Evolutionary conservation across 2,113 vertebrate genomes (phyloP).

Genomic region (Carettochelys insculpta): DNA sequence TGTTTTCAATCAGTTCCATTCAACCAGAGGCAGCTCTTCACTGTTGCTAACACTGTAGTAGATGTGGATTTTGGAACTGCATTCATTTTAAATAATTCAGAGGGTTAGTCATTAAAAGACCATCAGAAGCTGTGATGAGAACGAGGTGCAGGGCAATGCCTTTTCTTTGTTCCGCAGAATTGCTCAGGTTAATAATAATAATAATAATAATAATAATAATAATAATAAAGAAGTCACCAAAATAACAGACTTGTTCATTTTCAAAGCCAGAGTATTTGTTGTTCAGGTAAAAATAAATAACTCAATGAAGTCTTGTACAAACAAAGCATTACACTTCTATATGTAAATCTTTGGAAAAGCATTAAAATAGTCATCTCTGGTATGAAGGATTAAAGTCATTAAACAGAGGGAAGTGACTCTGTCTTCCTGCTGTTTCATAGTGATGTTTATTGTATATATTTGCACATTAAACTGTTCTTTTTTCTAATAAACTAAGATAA

Average conservation of each 20-base stretch:
- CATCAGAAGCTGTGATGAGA: slow-evolving; percentile 57
- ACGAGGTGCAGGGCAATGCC: slow-evolving; percentile 46
- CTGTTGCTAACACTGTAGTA: not conserved
- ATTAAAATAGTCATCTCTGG: slow-evolving; percentile 68
- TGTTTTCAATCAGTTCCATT: not conserved
- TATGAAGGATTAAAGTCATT: not conserved
- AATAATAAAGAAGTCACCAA: slow-evolving; percentile 54
- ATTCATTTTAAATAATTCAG: not conserved
- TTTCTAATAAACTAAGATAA: slow-evolving; percentile 75
- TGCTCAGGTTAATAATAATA: slow-evolving; percentile 66
- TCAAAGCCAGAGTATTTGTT: slow-evolving; percentile 63
- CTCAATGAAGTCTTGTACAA: slow-evolving; percentile 16
- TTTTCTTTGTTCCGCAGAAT: slow-evolving; percentile 49
- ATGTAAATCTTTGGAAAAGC: slow-evolving; percentile 64
- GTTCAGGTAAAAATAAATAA: slow-evolving; percentile 25
- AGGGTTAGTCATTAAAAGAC: slow-evolving; percentile 44
- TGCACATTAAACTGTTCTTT: slow-evolving; percentile 66
- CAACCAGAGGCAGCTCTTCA: not conserved
- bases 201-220: too few relatives aligned
- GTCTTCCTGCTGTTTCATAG: slow-evolving; percentile 51
- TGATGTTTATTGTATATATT: slow-evolving; percentile 73
- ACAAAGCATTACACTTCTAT: slow-evolving; percentile 67
- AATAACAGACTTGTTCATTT: slow-evolving; percentile 59
- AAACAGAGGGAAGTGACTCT: slow-evolving; percentile 31
- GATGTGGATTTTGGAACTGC: not conserved